phyloP scores from a whole-genome alignment of 2,797 vertebrate genomes.

The Sardinella longiceps region DNA sequence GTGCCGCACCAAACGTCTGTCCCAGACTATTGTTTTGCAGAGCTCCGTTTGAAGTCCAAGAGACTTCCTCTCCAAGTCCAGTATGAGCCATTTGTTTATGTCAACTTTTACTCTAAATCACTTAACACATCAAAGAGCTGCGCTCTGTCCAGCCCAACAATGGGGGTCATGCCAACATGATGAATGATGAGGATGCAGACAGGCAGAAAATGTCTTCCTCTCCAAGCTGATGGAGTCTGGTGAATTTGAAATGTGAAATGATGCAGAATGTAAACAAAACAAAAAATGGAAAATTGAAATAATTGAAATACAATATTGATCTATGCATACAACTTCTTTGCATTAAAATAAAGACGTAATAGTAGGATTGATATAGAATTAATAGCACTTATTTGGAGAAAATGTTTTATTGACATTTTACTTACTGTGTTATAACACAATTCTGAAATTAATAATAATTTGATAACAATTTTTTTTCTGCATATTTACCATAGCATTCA shows the following conservation, averaged over 20 bases:
- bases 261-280: conserved; percentile 53
- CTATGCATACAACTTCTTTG: no score
- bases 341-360: not conserved
- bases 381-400: not conserved
- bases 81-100: conserved; percentile 76
- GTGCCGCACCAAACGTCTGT: conserved; percentile 60
- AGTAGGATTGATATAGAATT: no score
- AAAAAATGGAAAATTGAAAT: not conserved
- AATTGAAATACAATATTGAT: not conserved
- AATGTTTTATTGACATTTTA: not conserved
- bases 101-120: conserved; percentile 76
- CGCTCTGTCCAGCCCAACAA: conserved; percentile 69
- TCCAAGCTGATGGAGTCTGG: conserved; percentile 68
- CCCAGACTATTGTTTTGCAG: conserved; percentile 70
- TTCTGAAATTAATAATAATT: not conserved
- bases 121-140: conserved; percentile 79
- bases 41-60: conserved; percentile 73
- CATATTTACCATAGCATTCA: no score
- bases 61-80: conserved; percentile 74
- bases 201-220: conserved; percentile 69
- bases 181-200: conserved; percentile 77
- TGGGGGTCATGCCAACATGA: conserved; percentile 67
- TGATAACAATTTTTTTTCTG: no score
- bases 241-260: conserved; percentile 69
- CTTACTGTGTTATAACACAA: conserved; percentile 3